These are phyloP conservation scores for Orycteropus afer DNA, from an alignment of 2,113 vertebrate species.

Conservation along the genomic window DNA sequence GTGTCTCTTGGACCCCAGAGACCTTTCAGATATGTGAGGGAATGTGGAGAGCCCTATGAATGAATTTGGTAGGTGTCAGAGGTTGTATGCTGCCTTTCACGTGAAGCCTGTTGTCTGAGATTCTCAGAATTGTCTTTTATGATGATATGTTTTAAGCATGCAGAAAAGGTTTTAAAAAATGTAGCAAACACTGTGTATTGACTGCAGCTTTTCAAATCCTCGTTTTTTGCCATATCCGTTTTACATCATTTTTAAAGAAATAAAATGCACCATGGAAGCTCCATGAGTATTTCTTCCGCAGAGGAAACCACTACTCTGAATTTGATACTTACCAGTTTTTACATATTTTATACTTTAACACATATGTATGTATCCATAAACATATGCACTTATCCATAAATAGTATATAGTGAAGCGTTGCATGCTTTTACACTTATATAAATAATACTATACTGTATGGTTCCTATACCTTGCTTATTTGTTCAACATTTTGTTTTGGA, in stretches of 20 bases:
- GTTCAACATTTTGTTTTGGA: neutral
- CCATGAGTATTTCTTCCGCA: neutral
- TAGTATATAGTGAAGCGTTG: slow-evolving; percentile 16
- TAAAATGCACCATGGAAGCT: neutral
- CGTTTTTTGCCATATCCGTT: slow-evolving; percentile 1
- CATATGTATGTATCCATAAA: neutral
- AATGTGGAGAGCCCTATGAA: neutral
- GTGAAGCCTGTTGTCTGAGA: slow-evolving; percentile 21
- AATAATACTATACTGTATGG: neutral
- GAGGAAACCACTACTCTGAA: neutral
- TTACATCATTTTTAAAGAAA: slow-evolving; percentile 50
- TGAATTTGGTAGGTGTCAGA: neutral
- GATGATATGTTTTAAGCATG: neutral
- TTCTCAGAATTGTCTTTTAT: slow-evolving; percentile 18
- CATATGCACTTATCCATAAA: neutral
- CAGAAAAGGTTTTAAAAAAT: neutral
- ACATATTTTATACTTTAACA: slow-evolving; percentile 1
- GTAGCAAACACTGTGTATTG: neutral
- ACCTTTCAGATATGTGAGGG: neutral
- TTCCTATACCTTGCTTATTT: slow-evolving; percentile 18
- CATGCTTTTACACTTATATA: slow-evolving; percentile 28
- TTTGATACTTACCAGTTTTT: neutral
- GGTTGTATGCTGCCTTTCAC: neutral
- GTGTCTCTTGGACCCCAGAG: neutral
- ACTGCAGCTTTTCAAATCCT: neutral